A percentile compares a stretch with the other conserved stretches of the same genome.
These are phyloP conservation scores for Caenorhabditis parvicauda DNA, from an alignment of 2,888 invertebrate genomes.

Conservation along the genomic window DNA sequence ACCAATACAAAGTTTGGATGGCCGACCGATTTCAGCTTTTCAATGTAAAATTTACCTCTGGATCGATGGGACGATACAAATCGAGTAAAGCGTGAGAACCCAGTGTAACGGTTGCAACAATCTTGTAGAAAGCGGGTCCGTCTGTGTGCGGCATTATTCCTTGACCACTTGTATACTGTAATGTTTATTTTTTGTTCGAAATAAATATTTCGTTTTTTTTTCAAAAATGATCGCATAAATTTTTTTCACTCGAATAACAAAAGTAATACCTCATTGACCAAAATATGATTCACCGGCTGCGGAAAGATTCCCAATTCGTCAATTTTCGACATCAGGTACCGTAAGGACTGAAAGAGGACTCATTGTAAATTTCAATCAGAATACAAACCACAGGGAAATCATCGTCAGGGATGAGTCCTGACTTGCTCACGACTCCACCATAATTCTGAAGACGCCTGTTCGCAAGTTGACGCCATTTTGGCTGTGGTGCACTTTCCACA, in stretches of 20 bases:
- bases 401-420: conserved; percentile 85
- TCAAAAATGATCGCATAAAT: not conserved
- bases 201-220: too few species aligned
- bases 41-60: conserved; percentile 29
- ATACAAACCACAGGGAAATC: conserved; percentile 72
- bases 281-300: conserved; percentile 33
- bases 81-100: conserved; percentile 87
- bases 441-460: conserved; percentile 93
- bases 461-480: conserved; percentile 81
- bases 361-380: not conserved
- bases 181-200: too few species aligned
- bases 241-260: not conserved
- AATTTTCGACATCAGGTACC: conserved; percentile 37
- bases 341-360: conserved; percentile 18
- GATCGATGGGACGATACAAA: conserved; percentile 69
- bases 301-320: conserved; percentile 30
- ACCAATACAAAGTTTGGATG: too few species aligned
- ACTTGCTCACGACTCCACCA: conserved; percentile 88
- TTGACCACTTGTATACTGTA: too few species aligned
- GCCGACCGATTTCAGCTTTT: too few species aligned
- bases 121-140: conserved; percentile 87
- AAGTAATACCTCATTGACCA: conserved; percentile 26
- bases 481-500: conserved; percentile 73
- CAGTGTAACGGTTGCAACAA: conserved; percentile 85
- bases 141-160: conserved; percentile 96